Percentiles rank a stretch among this genome's conserved stretches.
phyloP scores from a whole-genome alignment of 1,140 invertebrate genomes.

The Bombus pascuorum region DNA sequence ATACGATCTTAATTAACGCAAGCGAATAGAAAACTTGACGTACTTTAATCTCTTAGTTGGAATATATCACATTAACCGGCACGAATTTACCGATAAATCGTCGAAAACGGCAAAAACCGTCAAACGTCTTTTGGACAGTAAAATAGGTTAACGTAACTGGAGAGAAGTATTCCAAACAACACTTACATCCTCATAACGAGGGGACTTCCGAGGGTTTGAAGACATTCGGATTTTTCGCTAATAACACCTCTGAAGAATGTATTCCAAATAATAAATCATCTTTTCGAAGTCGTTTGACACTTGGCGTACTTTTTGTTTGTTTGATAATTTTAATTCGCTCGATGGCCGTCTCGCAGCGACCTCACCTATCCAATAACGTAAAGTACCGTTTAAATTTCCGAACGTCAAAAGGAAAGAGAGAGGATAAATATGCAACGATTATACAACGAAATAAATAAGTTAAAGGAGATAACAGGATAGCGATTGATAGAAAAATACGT shows the following conservation, averaged over 20 bases:
- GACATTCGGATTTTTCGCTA: conserved; percentile 54
- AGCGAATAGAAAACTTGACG: neutral
- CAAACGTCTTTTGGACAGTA: neutral
- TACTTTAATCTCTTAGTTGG: neutral
- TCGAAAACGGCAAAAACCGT: neutral
- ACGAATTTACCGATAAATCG: neutral
- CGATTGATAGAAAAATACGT: neutral
- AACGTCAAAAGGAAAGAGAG: neutral
- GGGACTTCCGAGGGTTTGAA: conserved; percentile 42
- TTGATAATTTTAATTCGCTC: conserved; percentile 54
- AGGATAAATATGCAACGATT: neutral
- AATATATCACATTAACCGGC: neutral
- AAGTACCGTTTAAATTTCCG: neutral
- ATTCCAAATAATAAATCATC: conserved; percentile 44
- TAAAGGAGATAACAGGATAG: neutral
- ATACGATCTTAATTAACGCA: neutral
- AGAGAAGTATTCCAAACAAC: neutral
- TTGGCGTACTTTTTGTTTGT: conserved; percentile 62
- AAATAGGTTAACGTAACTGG: conserved; percentile 9
- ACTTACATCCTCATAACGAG: conserved; percentile 68
- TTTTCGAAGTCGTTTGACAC: conserved; percentile 49
- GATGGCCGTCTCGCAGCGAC: conserved; percentile 25
- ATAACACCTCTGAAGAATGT: conserved; percentile 13
- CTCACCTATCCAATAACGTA: conserved; percentile 6
- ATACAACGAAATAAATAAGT: neutral